These are phyloP conservation scores for Acanthis flammea DNA, from an alignment of 2,797 vertebrate genomes.

Conservation along the genomic window DNA sequence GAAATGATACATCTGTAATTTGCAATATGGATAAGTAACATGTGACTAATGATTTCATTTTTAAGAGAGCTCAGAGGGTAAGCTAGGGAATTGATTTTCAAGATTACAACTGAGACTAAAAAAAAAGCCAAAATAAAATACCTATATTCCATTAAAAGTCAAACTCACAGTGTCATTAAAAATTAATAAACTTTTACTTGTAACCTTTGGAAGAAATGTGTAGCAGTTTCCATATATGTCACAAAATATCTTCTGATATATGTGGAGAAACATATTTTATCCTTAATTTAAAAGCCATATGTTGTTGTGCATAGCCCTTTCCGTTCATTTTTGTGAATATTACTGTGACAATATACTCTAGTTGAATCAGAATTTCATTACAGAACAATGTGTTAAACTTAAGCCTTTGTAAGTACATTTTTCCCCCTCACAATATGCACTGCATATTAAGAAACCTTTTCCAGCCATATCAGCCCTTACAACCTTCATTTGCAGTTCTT, in stretches of 20 bases:
- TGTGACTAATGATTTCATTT: not conserved
- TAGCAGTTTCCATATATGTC: not conserved
- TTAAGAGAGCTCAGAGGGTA: not conserved
- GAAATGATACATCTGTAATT: not conserved
- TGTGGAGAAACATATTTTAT: not conserved
- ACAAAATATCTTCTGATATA: not conserved
- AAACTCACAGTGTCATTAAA: not conserved
- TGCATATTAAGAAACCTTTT: not conserved
- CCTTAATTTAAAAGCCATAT: not conserved
- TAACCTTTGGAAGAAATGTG: not conserved
- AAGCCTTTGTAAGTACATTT: not conserved
- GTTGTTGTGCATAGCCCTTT: not conserved
- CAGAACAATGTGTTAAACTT: not conserved
- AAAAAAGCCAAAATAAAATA: not conserved
- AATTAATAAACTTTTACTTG: not conserved
- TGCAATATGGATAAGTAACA: not conserved
- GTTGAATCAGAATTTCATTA: not conserved
- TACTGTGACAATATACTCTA: not conserved
- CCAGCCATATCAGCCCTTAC: not conserved
- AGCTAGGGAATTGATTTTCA: not conserved
- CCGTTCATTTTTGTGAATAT: not conserved
- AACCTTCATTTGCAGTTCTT: not conserved
- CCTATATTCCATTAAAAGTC: not conserved
- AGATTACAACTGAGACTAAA: not conserved
- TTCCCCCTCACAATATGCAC: not conserved